Percentiles rank a stretch among this genome's conserved stretches.
Conservation (phyloP, 2,113 vertebrate species). For the Leptocoma aspasia region DNA sequence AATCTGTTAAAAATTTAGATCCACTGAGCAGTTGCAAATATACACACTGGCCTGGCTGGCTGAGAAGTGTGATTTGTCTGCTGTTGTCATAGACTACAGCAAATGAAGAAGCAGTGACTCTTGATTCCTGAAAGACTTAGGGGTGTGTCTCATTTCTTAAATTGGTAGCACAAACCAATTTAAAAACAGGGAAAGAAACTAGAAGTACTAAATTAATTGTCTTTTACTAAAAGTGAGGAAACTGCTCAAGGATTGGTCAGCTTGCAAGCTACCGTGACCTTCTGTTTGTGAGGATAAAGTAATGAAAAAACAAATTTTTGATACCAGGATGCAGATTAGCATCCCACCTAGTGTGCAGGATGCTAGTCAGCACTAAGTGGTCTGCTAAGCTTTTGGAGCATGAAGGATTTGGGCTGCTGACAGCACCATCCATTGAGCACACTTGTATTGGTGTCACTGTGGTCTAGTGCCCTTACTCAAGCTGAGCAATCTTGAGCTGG, state of each 20-base stretch:
- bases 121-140: not conserved
- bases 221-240: not conserved
- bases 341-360: not conserved
- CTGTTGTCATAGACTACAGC: not conserved
- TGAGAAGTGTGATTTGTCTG: not conserved
- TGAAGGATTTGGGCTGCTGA: not conserved
- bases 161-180: not conserved
- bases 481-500: not conserved
- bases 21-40: not conserved
- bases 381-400: not conserved
- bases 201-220: not conserved
- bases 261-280: not conserved
- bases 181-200: not conserved
- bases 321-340: not conserved
- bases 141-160: not conserved
- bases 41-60: not conserved
- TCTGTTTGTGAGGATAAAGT: not conserved
- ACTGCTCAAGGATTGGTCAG: not conserved
- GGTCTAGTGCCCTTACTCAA: not conserved
- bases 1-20: not conserved
- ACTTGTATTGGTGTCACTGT: not conserved
- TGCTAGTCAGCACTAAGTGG: not conserved
- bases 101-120: not conserved
- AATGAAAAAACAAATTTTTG: not conserved
- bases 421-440: not conserved